A percentile compares a stretch with the other conserved stretches of the same genome.
phyloP scores from a whole-genome alignment of 2,797 vertebrate genomes.

The Paramormyrops hopkinsi region DNA sequence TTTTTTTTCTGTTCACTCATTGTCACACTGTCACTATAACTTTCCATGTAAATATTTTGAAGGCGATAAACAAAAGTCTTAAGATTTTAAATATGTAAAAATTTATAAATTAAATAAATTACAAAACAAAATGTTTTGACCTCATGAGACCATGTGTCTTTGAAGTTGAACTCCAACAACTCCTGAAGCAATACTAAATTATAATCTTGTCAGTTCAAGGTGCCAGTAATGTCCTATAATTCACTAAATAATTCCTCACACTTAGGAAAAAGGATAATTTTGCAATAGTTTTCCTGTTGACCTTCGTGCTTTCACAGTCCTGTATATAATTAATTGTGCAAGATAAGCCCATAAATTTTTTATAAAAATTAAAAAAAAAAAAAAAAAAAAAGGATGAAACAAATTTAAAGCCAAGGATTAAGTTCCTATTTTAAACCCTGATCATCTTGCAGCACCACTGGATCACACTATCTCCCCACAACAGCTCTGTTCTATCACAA shows the following conservation, averaged over 20 bases:
- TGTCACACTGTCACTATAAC: background rate
- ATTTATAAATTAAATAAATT: background rate
- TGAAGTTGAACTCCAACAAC: constrained; percentile 18
- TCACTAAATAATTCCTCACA: constrained; percentile 7
- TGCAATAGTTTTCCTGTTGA: background rate
- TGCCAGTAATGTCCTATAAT: constrained; percentile 9
- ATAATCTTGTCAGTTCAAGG: constrained; percentile 23
- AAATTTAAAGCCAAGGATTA: background rate
- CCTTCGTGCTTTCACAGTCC: background rate
- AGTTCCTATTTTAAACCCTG: background rate
- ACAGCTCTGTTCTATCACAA: background rate
- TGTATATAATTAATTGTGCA: background rate
- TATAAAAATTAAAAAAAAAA: background rate
- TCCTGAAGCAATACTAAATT: constrained; percentile 17
- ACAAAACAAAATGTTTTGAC: constrained; percentile 2
- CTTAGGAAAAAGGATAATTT: background rate
- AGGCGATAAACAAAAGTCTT: background rate
- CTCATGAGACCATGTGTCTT: constrained; percentile 12
- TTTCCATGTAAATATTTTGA: constrained; percentile 2
- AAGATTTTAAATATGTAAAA: background rate
- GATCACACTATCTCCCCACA: background rate
- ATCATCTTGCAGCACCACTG: background rate
- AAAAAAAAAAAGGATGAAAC: background rate
- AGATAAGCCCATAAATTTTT: background rate
- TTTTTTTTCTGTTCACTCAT: background rate